Percentiles rank a stretch among this genome's conserved stretches.
These are phyloP conservation scores for Acrossocheilus wenchowensis DNA, from an alignment of 2,797 vertebrate species.

Conservation along the genomic window DNA sequence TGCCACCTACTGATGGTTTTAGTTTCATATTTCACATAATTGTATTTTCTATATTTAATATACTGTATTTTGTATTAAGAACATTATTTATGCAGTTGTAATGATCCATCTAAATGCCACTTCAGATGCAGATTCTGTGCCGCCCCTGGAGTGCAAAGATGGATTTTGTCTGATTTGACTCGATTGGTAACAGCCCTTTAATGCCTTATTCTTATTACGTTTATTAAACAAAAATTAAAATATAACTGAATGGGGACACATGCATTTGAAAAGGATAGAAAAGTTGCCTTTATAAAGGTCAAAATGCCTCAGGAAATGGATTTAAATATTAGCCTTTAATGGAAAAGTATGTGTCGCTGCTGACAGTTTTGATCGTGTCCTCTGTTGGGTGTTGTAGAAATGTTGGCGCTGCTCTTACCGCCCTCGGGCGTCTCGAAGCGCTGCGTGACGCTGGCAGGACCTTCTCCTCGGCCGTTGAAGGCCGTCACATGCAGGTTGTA, in stretches of 20 bases:
- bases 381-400: not conserved
- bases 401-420: slow-evolving; percentile 76
- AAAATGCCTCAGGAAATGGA: not conserved
- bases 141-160: not conserved
- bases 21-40: not conserved
- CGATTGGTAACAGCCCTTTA: not conserved
- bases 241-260: not conserved
- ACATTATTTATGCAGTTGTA: not conserved
- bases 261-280: not conserved
- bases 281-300: not conserved
- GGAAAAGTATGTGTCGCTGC: not conserved
- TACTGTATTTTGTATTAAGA: not conserved
- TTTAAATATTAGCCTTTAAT: not conserved
- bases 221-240: not conserved
- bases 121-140: not conserved
- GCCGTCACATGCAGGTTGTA: slow-evolving; percentile 88
- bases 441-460: slow-evolving; percentile 83
- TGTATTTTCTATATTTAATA: not conserved
- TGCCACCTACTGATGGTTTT: not conserved
- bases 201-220: not conserved
- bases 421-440: slow-evolving; percentile 91
- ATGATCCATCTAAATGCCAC: not conserved
- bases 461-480: slow-evolving; percentile 91
- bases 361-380: not conserved
- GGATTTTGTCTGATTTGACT: not conserved